Evolutionary conservation across 2,888 invertebrate genomes (phyloP), one percentile per base, ranked within the genome.

Genomic region (Acanthosoma haemorrhoidale): DNA sequence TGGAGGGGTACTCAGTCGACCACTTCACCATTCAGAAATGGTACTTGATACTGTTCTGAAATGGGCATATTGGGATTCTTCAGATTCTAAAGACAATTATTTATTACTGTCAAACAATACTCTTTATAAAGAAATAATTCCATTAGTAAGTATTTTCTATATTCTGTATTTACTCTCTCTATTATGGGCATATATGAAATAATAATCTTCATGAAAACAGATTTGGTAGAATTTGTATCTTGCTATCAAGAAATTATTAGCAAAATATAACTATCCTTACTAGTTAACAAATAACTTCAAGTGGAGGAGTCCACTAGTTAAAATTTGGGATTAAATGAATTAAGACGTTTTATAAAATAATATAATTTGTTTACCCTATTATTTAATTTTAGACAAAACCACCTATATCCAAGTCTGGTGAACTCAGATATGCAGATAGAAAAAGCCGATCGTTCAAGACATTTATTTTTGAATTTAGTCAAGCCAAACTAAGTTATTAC

Each of bases 51-150:
- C 87, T 0, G 89, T 90, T 0, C 81, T 90, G 0, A 85, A 89
- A 66, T 95, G 96, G 95, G 88, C 92, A 1, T 89, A 90, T 77
- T 95, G 95, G 94, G 88, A 91, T 64, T 88, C 90, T 71, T 86
- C 86, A n/a, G 92, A 94, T 79, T 83, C 93, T 36, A 91, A 89
- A 78, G 87, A 91, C 75, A 94, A 93, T 78, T 88, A 89, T 78
- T 82, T 94, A 39, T 82, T 91, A 16, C 81, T 94, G 9, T 85
- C 82, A 73, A 78, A 78, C 25, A 80, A 80, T 70, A 77, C 76
- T 5, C 70, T 81, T 8, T 80, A 80, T 73, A 78, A 78, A 61
- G 80, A 81, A 70, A 79, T 82, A 36, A 74, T 78, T 32, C 80
- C 80, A 41, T 74, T 81, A 76, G 81, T 81, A 75, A 78, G 77